Base-by-base conservation (phyloP, 2,888 invertebrate genomes). In the Sericinus montela region DNA sequence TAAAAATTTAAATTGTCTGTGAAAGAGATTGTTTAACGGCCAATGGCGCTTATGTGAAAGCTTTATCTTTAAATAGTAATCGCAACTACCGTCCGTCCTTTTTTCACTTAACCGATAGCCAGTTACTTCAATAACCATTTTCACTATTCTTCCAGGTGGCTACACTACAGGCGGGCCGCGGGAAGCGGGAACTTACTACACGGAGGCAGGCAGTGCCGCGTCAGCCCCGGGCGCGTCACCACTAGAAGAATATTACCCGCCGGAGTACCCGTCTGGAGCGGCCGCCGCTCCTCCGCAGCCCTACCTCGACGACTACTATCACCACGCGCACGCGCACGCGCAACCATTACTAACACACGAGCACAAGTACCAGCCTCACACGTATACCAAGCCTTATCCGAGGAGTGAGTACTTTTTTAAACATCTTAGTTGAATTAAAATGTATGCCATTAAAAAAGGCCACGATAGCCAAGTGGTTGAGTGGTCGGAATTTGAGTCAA, bases 231-330 rank as follows among this genome's bases (percentile, higher is more conserved):
- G 79, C 59, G 75, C 82, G 44, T 91, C 91, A 54, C 85, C 91
- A 52, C 79, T 88, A 52, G 91, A 93, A 69, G 86, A 87, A 67
- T 88, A 86, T 76, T 86, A 87, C 75, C 81, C 80, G 63, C 75
- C 83, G 47, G 83, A 85, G 75, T 80, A 88, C 76, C 78, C 89
- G 63, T 72, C 90, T 30, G 79, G 81, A 37, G 80, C 87, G 16
- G 72, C 84, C 57, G 75, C 88, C 23, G 44, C 49, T n/a, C 49
- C 49, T 54, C 88, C 91, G 54, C 87, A 90, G 57, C 92, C 93
- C 77, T 90, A 93, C 92, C 82, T 90, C 91, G 78, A 95, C 92
- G 77, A 93, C 85, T 82, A 94, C 69, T 87, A 95, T 80, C 94
- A 95, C 80, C 95, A 95, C 77, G 91, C 93, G 62, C 91, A 50